Conservation (phyloP, 2,888 invertebrate species). For the Pyrgus malvae region DNA sequence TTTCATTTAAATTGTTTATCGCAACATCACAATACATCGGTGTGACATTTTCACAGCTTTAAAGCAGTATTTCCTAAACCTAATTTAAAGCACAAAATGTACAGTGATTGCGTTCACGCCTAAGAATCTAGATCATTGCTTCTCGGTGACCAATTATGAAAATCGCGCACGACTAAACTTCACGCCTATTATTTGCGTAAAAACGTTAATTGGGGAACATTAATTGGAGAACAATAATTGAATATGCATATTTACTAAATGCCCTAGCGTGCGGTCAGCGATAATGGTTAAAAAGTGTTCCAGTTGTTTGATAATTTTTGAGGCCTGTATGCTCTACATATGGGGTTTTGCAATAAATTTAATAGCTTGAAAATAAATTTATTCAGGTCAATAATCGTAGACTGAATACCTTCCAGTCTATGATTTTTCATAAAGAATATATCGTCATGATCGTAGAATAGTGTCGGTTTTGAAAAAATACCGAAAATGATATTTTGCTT, state of each 20-base stretch:
- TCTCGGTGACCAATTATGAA: constrained; percentile 16
- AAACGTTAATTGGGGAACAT: constrained; percentile 15
- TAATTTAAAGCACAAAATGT: no score
- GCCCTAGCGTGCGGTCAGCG: constrained; percentile 13
- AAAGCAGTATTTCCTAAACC: no score
- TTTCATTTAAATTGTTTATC: no score
- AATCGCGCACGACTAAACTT: constrained; percentile 21
- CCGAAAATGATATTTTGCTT: no score
- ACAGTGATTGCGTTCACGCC: background rate
- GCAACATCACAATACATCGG: no score
- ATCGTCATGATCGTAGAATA: no score
- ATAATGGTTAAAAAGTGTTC: constrained; percentile 19
- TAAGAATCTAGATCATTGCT: constrained; percentile 16
- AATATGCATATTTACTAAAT: constrained; percentile 12
- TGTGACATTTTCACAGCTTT: no score
- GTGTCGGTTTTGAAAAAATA: no score
- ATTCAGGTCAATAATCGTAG: no score
- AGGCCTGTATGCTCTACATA: background rate
- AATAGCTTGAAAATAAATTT: background rate
- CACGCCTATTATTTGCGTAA: constrained; percentile 21
- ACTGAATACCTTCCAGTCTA: no score
- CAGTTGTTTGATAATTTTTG: constrained; percentile 13
- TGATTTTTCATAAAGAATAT: no score
- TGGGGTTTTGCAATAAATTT: no score
- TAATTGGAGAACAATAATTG: constrained; percentile 23